Percentiles rank a stretch among this genome's conserved stretches.
Conservation (phyloP, 1,140 invertebrate genomes). For the Arctopsyche grandis region DNA sequence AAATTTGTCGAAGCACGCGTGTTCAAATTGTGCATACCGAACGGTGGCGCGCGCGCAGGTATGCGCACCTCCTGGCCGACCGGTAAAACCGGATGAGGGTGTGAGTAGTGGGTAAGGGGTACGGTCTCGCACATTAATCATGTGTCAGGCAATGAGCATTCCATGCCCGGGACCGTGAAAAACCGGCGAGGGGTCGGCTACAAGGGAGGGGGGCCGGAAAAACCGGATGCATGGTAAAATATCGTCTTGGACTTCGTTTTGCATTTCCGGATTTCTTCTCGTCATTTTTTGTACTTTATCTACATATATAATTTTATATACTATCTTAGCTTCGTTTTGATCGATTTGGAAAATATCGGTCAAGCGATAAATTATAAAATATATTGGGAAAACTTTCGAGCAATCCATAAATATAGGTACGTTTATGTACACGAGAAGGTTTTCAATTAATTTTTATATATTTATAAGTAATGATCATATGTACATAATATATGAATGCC, state of each 20-base stretch:
- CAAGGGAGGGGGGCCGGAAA: not conserved
- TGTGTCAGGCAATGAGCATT: slow-evolving; percentile 47
- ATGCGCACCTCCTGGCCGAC: slow-evolving; percentile 26
- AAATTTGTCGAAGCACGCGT: slow-evolving; percentile 39
- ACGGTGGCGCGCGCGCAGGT: slow-evolving; percentile 43
- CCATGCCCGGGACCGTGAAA: slow-evolving; percentile 28
- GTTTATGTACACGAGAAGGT: no score
- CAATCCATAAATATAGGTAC: no score
- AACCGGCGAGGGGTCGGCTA: slow-evolving; percentile 24
- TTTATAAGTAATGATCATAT: no score
- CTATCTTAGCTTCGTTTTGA: no score
- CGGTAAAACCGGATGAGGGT: not conserved
- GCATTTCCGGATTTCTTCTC: not conserved
- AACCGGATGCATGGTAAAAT: not conserved
- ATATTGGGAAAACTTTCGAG: no score
- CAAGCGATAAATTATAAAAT: no score
- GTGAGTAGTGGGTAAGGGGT: not conserved
- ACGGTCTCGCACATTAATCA: slow-evolving; percentile 35
- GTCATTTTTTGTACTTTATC: no score
- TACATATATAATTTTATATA: no score
- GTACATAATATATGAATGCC: no score
- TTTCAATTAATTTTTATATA: no score
- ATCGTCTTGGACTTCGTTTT: slow-evolving; percentile 4
- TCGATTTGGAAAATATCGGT: no score
- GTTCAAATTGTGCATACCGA: slow-evolving; percentile 36